Evolutionary conservation across 1,140 invertebrate genomes (phyloP).

Genomic region (Colletes latitarsis): DNA sequence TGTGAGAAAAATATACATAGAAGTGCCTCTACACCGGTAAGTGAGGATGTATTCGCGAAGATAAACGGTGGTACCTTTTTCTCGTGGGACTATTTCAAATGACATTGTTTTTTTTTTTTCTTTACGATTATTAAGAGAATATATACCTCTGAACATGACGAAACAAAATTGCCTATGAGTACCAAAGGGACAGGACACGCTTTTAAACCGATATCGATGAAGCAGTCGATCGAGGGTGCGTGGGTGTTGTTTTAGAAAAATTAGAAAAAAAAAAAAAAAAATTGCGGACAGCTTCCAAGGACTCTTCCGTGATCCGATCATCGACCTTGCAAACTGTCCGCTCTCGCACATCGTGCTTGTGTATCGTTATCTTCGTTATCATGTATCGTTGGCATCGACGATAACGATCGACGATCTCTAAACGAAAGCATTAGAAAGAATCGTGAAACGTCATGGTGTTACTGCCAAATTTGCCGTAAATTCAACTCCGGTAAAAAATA

Average conservation of each 20-base stretch:
- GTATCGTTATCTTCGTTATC: constrained; percentile 28
- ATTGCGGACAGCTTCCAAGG: constrained; percentile 61
- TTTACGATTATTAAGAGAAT: background rate
- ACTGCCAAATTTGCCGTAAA: constrained; percentile 28
- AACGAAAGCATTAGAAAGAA: background rate
- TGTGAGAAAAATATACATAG: constrained; percentile 78
- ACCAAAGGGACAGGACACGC: constrained; percentile 40
- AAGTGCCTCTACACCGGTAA: constrained; percentile 70
- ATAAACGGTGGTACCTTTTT: constrained; percentile 24
- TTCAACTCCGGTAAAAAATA: background rate
- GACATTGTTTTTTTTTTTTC: background rate
- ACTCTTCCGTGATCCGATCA: constrained; percentile 18
- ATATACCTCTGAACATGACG: constrained; percentile 11
- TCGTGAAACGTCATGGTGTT: constrained; percentile 10
- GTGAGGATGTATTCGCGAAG: constrained; percentile 20
- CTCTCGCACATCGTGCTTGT: constrained; percentile 19
- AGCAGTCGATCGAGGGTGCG: constrained; percentile 40
- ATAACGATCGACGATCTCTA: background rate
- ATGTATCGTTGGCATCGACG: background rate
- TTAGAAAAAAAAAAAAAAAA: constrained; percentile 50
- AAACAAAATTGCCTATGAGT: constrained; percentile 41
- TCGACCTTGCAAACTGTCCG: constrained; percentile 60
- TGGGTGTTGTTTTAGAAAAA: too few species aligned
- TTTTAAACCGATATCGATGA: constrained; percentile 30
- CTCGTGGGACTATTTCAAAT: background rate